Percentiles rank a stretch among this genome's conserved stretches.
Evolutionary conservation across 2,113 vertebrate genomes (phyloP).

Genomic region (Mastomys natalensis): DNA sequence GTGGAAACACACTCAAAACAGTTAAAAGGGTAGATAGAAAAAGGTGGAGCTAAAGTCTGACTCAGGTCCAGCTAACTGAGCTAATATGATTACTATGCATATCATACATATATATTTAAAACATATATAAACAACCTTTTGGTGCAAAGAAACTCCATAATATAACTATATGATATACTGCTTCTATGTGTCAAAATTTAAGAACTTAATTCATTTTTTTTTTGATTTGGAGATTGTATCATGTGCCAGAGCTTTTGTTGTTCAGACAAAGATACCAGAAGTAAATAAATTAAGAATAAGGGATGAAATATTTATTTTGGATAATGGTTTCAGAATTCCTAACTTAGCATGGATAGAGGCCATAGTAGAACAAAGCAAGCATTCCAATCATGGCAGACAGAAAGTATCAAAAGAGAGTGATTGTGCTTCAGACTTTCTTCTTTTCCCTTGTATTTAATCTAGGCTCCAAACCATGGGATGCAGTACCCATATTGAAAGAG

Average conservation of each 20-base stretch:
- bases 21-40: slow-evolving; percentile 6
- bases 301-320: neutral
- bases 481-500: neutral
- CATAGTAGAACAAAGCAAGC: neutral
- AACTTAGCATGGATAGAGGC: neutral
- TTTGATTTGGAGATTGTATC: slow-evolving; percentile 47
- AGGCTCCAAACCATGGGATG: neutral
- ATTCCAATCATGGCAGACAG: neutral
- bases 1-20: slow-evolving; percentile 14
- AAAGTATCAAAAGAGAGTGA: neutral
- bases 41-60: neutral
- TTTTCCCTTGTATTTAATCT: neutral
- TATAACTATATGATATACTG: neutral
- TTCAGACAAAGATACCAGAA: neutral
- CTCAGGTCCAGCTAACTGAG: neutral
- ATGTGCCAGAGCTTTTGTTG: neutral
- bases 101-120: neutral
- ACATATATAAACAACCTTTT: neutral
- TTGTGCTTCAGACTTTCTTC: neutral
- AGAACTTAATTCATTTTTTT: slow-evolving; percentile 23
- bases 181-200: slow-evolving; percentile 32
- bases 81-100: neutral
- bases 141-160: neutral
- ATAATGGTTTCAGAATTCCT: neutral
- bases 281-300: neutral